Conservation (phyloP, 2,888 invertebrate genomes). For the Agrochola lychnidis region DNA sequence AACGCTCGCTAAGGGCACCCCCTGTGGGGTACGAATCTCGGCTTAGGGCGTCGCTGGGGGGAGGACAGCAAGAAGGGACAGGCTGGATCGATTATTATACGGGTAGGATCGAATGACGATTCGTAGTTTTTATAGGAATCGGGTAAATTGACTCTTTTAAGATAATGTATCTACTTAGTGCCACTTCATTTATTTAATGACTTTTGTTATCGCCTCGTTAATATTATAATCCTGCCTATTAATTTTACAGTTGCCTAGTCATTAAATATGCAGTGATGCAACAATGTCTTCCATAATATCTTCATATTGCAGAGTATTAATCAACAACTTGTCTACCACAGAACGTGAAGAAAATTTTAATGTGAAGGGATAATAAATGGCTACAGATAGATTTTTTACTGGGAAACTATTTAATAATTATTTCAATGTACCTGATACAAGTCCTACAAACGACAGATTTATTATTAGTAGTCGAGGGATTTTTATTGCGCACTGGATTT, state of each 20-base stretch:
- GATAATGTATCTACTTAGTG: not conserved
- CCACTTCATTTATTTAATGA: not conserved
- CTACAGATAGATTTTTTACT: not conserved
- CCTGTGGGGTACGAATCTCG: too few relatives aligned
- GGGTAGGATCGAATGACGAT: not conserved
- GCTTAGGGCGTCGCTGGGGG: too few relatives aligned
- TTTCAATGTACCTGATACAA: not conserved
- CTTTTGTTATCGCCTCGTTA: not conserved
- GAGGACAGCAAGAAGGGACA: too few relatives aligned
- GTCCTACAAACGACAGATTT: too few relatives aligned
- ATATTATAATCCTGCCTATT: not conserved
- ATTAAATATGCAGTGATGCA: slow-evolving; percentile 24
- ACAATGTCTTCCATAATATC: not conserved
- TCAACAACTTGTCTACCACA: not conserved
- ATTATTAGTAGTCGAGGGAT: too few relatives aligned
- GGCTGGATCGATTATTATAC: too few relatives aligned
- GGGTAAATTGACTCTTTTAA: not conserved
- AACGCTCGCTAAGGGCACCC: too few relatives aligned
- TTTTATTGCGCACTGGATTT: too few relatives aligned
- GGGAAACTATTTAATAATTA: not conserved
- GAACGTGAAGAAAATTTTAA: slow-evolving; percentile 33
- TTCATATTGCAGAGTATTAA: slow-evolving; percentile 16
- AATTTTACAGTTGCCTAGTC: not conserved
- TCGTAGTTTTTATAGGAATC: not conserved
- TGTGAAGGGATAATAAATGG: not conserved